These are phyloP conservation scores for Palythoa caribaeorum DNA, from an alignment of 92 coral and sea anemone species.

Conservation along the genomic window DNA sequence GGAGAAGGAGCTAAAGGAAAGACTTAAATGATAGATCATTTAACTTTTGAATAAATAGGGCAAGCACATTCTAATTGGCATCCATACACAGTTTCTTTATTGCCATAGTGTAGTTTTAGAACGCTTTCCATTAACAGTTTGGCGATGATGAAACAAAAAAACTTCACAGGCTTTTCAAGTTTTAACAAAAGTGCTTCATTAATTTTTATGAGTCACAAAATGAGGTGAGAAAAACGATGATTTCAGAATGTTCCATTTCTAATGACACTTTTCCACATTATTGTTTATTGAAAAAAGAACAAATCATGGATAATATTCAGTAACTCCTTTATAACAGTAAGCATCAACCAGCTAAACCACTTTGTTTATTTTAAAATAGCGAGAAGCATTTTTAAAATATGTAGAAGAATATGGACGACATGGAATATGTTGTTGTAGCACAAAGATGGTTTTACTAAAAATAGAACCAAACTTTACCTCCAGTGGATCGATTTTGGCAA, in stretches of 20 bases:
- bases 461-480: not conserved
- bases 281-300: not conserved
- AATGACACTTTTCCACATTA: not conserved
- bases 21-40: not conserved
- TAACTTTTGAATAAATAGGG: not conserved
- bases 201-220: too few relatives aligned
- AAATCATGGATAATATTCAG: not conserved
- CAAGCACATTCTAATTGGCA: not conserved
- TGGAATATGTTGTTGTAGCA: too few relatives aligned
- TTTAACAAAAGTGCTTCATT: not conserved
- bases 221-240: not conserved
- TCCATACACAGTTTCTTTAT: not conserved
- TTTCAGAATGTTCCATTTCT: not conserved
- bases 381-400: too few relatives aligned
- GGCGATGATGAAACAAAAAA: not conserved
- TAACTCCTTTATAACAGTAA: too few relatives aligned
- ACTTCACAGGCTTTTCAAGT: not conserved
- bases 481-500: not conserved
- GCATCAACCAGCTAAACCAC: too few relatives aligned
- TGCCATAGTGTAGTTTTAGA: not conserved
- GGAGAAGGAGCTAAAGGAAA: not conserved
- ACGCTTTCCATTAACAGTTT: not conserved
- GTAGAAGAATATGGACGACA: too few relatives aligned
- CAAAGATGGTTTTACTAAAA: not conserved
- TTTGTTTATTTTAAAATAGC: too few relatives aligned